Conservation (phyloP, 2,113 vertebrate genomes). For the Tyto alba region DNA sequence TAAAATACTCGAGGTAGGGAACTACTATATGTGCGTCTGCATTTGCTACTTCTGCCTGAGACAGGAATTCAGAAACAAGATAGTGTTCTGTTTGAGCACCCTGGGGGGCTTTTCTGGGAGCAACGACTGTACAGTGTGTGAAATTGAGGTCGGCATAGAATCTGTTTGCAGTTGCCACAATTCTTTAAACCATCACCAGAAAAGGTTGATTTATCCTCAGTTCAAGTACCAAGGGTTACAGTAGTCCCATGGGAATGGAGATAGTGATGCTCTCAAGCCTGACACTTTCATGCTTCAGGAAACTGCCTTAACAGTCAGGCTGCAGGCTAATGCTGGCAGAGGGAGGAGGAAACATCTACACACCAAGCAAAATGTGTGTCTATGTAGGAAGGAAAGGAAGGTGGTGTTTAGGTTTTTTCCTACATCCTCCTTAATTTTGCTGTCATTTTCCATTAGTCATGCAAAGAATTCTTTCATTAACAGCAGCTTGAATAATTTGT, state of each 20-base stretch:
- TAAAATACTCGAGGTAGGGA: background rate
- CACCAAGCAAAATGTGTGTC: background rate
- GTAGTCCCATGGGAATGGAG: background rate
- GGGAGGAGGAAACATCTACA: background rate
- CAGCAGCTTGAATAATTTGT: background rate
- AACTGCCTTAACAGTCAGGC: background rate
- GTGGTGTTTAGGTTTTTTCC: background rate
- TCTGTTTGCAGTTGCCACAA: background rate
- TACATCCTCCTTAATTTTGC: background rate
- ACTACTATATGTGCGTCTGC: background rate
- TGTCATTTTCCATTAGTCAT: background rate
- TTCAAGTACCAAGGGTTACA: background rate
- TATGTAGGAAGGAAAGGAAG: background rate
- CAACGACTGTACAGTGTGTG: fast-evolving
- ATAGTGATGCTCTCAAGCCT: background rate
- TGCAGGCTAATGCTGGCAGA: background rate
- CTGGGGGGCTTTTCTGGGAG: background rate
- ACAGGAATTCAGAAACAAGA: background rate
- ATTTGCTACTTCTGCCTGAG: background rate
- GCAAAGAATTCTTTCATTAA: background rate
- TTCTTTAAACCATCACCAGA: background rate
- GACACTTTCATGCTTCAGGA: background rate
- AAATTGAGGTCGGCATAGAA: background rate
- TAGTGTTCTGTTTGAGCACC: fast-evolving
- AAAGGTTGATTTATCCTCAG: background rate